A percentile compares a stretch with the other conserved stretches of the same genome.
Evolutionary conservation across 2,797 vertebrate species (phyloP).

Genomic region (Mionectes olivaceus): DNA sequence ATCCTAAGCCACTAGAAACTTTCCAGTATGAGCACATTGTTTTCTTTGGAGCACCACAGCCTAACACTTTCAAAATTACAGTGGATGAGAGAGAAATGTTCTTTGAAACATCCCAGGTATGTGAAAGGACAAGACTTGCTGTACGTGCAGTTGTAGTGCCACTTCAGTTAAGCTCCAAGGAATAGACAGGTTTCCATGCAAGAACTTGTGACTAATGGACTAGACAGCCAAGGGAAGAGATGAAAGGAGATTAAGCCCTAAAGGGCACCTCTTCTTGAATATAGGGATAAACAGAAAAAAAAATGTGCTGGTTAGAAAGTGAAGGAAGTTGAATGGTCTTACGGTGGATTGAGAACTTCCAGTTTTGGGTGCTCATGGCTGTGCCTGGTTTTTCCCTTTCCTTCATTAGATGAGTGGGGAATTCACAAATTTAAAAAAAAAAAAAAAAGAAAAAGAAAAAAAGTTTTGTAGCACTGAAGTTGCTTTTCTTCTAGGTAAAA

Average conservation of each 20-base stretch:
- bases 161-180: not conserved
- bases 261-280: not conserved
- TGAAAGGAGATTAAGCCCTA: not conserved
- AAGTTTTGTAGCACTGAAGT: not conserved
- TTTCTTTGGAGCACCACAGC: constrained; percentile 91
- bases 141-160: not conserved
- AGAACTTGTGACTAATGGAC: not conserved
- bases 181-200: not conserved
- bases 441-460: not conserved
- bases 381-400: not conserved
- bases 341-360: not conserved
- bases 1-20: constrained; percentile 90
- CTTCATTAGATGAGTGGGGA: not conserved
- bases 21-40: constrained; percentile 94
- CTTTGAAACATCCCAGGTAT: constrained; percentile 92
- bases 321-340: not conserved
- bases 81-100: constrained; percentile 95
- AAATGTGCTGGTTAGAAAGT: not conserved
- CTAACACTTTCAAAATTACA: constrained; percentile 92
- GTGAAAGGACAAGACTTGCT: not conserved
- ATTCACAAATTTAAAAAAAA: not conserved
- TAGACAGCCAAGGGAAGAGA: not conserved
- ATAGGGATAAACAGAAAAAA: not conserved
- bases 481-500: not conserved
- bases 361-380: not conserved